Percentiles rank a stretch among this genome's conserved stretches.
phyloP scores from a whole-genome alignment of 2,113 vertebrate genomes.

The Cochlearius cochlearius region DNA sequence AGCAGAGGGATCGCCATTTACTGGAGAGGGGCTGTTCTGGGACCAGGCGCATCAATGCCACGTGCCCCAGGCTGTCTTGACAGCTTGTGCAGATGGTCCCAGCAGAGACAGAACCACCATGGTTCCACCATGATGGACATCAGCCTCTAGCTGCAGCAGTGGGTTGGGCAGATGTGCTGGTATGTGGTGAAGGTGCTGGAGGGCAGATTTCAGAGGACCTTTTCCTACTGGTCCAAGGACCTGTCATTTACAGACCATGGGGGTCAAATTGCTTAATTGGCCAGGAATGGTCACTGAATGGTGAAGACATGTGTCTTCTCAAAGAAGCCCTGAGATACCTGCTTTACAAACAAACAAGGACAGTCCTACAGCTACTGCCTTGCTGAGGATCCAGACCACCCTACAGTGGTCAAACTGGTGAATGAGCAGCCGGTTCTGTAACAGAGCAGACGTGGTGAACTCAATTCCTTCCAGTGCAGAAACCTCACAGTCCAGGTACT shows the following conservation, averaged over 20 bases:
- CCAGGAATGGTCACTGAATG: not conserved
- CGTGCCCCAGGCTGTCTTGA: not conserved
- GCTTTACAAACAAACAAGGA: not conserved
- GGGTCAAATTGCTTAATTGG: not conserved
- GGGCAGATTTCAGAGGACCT: not conserved
- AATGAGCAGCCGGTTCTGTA: not conserved
- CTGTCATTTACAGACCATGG: not conserved
- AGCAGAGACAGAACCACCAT: not conserved
- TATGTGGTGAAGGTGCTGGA: not conserved
- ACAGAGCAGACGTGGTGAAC: accelerated
- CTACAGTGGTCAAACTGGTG: not conserved
- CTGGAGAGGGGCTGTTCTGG: not conserved
- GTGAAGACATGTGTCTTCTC: not conserved
- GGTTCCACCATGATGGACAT: not conserved
- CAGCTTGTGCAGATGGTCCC: not conserved
- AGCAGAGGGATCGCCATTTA: not conserved
- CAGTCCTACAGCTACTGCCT: not conserved
- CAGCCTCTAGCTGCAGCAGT: not conserved
- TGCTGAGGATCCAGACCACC: not conserved
- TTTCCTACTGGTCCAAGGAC: not conserved
- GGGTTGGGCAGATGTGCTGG: not conserved
- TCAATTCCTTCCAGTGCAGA: not conserved
- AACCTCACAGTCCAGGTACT: not conserved
- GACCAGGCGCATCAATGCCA: not conserved
- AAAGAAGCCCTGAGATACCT: not conserved